Evolutionary conservation across 1,140 invertebrate species (phyloP).

Genomic region (Cyphomyrmex costatus): DNA sequence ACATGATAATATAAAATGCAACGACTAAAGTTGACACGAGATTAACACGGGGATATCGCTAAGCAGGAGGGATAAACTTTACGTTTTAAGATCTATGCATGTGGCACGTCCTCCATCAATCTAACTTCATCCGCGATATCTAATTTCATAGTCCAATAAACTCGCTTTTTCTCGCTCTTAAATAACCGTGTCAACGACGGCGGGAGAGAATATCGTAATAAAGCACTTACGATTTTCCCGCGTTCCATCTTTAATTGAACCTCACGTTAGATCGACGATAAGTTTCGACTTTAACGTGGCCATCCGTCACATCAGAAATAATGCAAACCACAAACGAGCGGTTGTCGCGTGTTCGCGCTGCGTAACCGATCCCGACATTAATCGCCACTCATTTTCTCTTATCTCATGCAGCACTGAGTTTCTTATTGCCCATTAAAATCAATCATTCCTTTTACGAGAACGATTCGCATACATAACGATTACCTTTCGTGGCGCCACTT

Average conservation of each 20-base stretch:
- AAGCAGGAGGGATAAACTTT: neutral
- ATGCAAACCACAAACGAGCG: conserved; percentile 48
- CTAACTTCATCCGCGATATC: neutral
- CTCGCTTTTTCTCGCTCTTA: conserved; percentile 10
- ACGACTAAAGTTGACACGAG: neutral
- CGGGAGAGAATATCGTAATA: conserved; percentile 13
- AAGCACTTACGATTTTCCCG: conserved; percentile 26
- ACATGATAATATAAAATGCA: neutral
- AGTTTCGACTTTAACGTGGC: conserved; percentile 40
- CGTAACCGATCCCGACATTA: conserved; percentile 69
- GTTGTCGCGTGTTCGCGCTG: conserved; percentile 15
- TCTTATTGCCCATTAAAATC: conserved; percentile 70
- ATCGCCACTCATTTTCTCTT: conserved; percentile 69
- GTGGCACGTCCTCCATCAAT: neutral
- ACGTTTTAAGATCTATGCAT: neutral
- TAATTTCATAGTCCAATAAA: conserved; percentile 22
- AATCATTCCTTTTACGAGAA: conserved; percentile 69
- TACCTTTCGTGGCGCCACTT: neutral
- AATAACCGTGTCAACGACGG: neutral
- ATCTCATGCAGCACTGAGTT: conserved; percentile 47
- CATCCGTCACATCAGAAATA: conserved; percentile 41
- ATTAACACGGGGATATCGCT: neutral
- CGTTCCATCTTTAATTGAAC: conserved; percentile 25
- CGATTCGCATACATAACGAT: neutral
- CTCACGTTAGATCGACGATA: conserved; percentile 26